phyloP scores from a whole-genome alignment of 2,888 invertebrate genomes.

The Philonicus albiceps region DNA sequence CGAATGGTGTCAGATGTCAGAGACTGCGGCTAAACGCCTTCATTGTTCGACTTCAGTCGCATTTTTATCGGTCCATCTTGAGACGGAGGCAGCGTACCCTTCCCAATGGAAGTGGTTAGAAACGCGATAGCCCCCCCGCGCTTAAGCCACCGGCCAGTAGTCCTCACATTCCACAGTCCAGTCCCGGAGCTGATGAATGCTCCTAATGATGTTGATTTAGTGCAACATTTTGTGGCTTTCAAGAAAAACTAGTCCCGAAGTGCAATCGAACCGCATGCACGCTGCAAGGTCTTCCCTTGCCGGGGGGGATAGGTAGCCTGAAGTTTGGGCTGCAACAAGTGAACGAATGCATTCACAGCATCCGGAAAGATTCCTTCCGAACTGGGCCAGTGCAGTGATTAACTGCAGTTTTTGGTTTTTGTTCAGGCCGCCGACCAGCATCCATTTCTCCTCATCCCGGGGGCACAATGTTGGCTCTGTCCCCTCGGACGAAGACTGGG shows the following conservation, averaged over 20 bases:
- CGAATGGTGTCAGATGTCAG: slow-evolving; percentile 36
- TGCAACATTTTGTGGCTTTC: slow-evolving; percentile 21
- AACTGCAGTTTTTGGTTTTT: slow-evolving; percentile 30
- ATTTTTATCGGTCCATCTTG: slow-evolving; percentile 16
- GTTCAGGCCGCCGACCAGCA: not conserved
- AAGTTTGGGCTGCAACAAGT: slow-evolving; percentile 7
- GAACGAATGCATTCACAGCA: slow-evolving; percentile 5
- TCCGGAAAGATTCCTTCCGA: slow-evolving; percentile 1
- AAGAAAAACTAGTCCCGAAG: slow-evolving; percentile 8
- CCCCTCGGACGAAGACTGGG: not conserved
- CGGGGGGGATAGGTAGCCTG: not conserved
- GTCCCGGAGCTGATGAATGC: slow-evolving; percentile 13
- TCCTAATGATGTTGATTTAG: slow-evolving; percentile 32
- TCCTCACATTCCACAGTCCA: not conserved
- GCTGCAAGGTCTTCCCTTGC: not conserved
- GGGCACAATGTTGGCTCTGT: slow-evolving; percentile 18
- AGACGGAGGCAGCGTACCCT: not conserved
- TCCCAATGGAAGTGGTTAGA: not conserved
- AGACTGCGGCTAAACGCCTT: slow-evolving; percentile 34
- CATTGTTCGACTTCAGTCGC: slow-evolving; percentile 8
- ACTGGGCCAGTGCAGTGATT: slow-evolving; percentile 36
- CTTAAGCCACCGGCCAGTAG: not conserved
- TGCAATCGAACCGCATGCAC: not conserved
- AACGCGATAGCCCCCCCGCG: not conserved
- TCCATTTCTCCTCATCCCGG: not conserved